phyloP scores from a whole-genome alignment of 2,113 vertebrate genomes.

The Periophthalmodon schlosseri region DNA sequence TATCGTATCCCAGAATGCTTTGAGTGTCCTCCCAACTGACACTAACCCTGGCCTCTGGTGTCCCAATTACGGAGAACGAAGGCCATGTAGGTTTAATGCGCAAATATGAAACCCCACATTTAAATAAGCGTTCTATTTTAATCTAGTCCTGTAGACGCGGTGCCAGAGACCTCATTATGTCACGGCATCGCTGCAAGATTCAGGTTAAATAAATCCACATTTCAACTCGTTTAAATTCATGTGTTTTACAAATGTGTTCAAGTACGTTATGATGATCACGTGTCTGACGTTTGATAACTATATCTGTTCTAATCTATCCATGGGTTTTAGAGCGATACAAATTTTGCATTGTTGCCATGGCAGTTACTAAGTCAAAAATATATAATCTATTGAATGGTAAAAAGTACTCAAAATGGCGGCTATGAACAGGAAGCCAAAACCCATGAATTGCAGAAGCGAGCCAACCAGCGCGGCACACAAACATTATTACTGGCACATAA shows the following conservation, averaged over 20 bases:
- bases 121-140: conserved; percentile 1
- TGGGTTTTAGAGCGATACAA: too few relatives aligned
- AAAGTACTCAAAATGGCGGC: background rate
- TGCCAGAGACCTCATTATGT: background rate
- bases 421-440: background rate
- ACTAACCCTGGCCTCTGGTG: conserved; percentile 4
- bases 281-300: too few relatives aligned
- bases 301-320: too few relatives aligned
- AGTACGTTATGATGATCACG: too few relatives aligned
- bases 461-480: background rate
- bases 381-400: background rate
- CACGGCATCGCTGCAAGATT: background rate
- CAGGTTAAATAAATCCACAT: conserved; percentile 2
- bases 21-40: background rate
- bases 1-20: background rate
- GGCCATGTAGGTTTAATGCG: background rate
- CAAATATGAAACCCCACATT: background rate
- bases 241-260: background rate
- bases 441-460: background rate
- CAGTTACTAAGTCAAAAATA: too few relatives aligned
- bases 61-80: background rate
- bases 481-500: background rate
- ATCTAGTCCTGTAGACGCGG: background rate
- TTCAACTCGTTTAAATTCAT: background rate
- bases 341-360: too few relatives aligned